Conservation (phyloP, 2,113 vertebrate species). For the Tamias sibiricus region DNA sequence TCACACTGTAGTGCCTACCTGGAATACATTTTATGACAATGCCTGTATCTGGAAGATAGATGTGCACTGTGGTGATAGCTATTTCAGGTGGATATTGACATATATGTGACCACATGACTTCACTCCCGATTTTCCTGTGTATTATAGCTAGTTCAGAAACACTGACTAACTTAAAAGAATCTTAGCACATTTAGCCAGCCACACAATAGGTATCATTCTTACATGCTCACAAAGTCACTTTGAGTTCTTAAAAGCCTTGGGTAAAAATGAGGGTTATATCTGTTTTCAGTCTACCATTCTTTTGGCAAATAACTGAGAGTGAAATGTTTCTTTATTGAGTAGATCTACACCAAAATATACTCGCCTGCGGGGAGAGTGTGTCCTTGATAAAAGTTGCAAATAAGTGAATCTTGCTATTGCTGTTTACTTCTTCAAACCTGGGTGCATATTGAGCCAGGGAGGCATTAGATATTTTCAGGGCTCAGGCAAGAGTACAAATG, state of each 20-base stretch:
- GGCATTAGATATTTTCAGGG: neutral
- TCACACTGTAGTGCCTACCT: neutral
- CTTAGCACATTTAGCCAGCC: neutral
- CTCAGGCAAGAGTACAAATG: neutral
- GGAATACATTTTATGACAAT: constrained; percentile 16
- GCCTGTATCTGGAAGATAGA: neutral
- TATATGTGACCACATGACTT: neutral
- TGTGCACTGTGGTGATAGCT: neutral
- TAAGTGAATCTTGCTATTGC: neutral
- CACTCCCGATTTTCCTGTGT: neutral
- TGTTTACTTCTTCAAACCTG: neutral
- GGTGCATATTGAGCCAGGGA: neutral
- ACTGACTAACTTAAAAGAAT: neutral
- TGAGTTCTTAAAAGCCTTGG: neutral
- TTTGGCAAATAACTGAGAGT: constrained; percentile 29
- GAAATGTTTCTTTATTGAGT: constrained; percentile 7
- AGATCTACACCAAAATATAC: neutral
- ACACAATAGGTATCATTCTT: neutral
- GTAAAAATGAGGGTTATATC: neutral
- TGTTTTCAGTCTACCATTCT: neutral
- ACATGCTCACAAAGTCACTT: constrained; percentile 15
- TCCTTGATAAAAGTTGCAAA: neutral
- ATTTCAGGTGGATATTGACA: neutral
- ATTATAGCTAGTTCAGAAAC: neutral
- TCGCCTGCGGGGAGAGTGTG: neutral